Conservation (phyloP, 1,140 invertebrate genomes). For the Grapholita molesta region DNA sequence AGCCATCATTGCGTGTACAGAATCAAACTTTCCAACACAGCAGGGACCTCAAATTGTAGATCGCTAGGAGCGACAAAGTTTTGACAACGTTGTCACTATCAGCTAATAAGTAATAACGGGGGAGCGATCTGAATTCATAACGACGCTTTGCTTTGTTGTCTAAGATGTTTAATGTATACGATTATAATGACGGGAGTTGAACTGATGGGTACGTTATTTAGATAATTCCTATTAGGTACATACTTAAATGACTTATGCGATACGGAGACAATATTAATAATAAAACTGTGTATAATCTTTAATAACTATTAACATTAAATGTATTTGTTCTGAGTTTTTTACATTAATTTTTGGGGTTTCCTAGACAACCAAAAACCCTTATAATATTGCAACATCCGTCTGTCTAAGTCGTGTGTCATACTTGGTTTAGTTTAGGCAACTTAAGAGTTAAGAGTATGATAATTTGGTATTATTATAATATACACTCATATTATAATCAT, state of each 20-base stretch:
- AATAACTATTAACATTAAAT: not conserved
- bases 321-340: no score
- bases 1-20: conserved; percentile 33
- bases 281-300: not conserved
- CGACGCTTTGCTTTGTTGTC: conserved; percentile 27
- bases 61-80: conserved; percentile 50
- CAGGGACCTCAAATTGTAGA: conserved; percentile 59
- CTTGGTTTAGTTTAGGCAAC: no score
- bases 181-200: not conserved
- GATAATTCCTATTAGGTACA: not conserved
- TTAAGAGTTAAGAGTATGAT: no score
- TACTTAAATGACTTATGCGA: not conserved
- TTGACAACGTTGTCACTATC: conserved; percentile 67
- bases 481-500: no score
- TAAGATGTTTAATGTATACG: not conserved
- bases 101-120: conserved; percentile 45
- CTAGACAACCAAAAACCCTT: no score
- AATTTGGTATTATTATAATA: no score
- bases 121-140: conserved; percentile 53
- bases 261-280: not conserved
- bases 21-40: conserved; percentile 53
- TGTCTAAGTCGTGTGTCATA: no score
- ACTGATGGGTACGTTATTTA: not conserved
- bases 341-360: no score
- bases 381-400: no score